These are phyloP conservation scores for Paelopatides confundens DNA, from an alignment of 53 echinoderm and acorn worm genomes.

Conservation along the genomic window DNA sequence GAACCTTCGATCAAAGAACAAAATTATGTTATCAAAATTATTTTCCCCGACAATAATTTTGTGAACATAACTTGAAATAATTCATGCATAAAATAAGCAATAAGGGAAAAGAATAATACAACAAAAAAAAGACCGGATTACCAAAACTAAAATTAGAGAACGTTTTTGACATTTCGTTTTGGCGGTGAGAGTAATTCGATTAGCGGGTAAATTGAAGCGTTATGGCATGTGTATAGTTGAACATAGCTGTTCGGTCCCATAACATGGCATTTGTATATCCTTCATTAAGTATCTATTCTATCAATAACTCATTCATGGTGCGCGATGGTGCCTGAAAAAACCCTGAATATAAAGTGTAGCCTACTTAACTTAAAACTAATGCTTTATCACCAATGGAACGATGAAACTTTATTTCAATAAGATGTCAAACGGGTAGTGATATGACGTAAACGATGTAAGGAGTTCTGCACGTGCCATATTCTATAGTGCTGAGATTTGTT, in stretches of 20 bases:
- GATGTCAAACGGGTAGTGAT: background rate
- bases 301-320: slow-evolving; percentile 11
- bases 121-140: background rate
- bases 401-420: slow-evolving; percentile 2
- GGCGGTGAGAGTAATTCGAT: slow-evolving; percentile 11
- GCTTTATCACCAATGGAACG: background rate
- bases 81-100: background rate
- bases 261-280: background rate
- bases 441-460: no score
- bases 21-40: background rate
- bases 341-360: slow-evolving; percentile 4
- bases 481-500: no score
- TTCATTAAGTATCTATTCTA: slow-evolving; percentile 16
- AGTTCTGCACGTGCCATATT: no score
- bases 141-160: background rate
- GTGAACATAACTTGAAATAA: background rate
- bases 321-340: slow-evolving; percentile 16
- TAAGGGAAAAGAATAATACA: background rate
- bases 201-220: slow-evolving; percentile 6
- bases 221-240: background rate
- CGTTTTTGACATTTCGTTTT: slow-evolving; percentile 19
- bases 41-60: background rate
- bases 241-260: background rate
- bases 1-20: background rate
- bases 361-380: background rate